Percentiles rank a stretch among this genome's conserved stretches.
phyloP scores from a whole-genome alignment of 2,797 vertebrate species.

The Avahi laniger region DNA sequence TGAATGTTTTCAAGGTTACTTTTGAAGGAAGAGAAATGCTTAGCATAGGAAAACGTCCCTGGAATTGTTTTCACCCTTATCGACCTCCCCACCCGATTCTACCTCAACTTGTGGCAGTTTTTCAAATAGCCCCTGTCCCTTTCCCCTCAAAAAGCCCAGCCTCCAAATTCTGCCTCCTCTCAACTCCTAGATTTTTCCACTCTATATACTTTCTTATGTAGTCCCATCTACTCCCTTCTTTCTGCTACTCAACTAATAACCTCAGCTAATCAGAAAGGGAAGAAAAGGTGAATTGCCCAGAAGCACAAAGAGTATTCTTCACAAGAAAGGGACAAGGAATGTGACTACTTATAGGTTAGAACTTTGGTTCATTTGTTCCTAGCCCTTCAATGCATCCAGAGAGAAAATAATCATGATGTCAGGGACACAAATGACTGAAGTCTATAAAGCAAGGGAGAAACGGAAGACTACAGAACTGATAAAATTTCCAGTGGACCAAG shows the following conservation, averaged over 20 bases:
- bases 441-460: neutral
- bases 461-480: neutral
- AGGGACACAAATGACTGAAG: neutral
- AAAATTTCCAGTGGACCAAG: neutral
- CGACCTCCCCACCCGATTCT: neutral
- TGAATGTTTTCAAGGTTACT: neutral
- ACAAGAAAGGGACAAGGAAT: neutral
- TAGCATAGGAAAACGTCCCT: neutral
- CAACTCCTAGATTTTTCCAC: neutral
- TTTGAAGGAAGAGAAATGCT: neutral
- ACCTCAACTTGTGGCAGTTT: neutral
- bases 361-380: neutral
- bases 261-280: neutral
- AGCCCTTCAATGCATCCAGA: neutral
- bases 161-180: neutral
- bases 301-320: slow-evolving; percentile 28
- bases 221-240: neutral
- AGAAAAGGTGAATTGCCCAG: neutral
- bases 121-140: neutral
- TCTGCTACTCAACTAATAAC: neutral
- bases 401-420: neutral
- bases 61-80: neutral
- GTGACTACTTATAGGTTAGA: neutral
- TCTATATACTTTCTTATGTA: neutral
- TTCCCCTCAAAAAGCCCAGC: neutral